phyloP scores from a whole-genome alignment of 2,113 vertebrate species.

The Suncus etruscus region DNA sequence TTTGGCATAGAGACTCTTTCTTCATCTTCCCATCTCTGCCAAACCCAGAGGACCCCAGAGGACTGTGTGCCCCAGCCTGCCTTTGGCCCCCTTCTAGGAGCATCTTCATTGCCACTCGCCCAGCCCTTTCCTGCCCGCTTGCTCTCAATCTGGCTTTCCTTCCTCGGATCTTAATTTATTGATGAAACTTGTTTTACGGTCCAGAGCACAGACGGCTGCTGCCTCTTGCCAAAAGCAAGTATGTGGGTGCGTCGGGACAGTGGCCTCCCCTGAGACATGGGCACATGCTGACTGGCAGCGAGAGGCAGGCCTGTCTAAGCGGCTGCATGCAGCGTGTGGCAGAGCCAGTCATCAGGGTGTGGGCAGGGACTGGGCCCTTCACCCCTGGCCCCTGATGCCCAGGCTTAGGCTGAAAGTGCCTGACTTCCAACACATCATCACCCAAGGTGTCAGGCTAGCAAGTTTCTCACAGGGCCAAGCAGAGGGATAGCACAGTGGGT shows the following conservation, averaged over 20 bases:
- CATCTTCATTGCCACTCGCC: not conserved
- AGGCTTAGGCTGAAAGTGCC: too few relatives aligned
- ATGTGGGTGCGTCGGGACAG: slow-evolving; percentile 39
- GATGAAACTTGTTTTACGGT: slow-evolving; percentile 84
- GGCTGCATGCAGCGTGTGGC: too few relatives aligned
- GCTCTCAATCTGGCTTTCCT: slow-evolving; percentile 69
- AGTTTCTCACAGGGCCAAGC: not conserved
- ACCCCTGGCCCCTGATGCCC: not conserved
- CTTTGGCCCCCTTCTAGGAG: not conserved
- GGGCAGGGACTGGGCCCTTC: not conserved
- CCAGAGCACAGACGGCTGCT: slow-evolving; percentile 72
- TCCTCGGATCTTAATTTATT: slow-evolving; percentile 84
- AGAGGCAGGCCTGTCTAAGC: too few relatives aligned
- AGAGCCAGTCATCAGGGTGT: too few relatives aligned
- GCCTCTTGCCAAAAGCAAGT: slow-evolving; percentile 77
- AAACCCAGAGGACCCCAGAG: too few relatives aligned
- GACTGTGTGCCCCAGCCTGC: accelerated
- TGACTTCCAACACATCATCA: not conserved
- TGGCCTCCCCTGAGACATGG: slow-evolving; percentile 68
- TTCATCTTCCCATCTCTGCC: too few relatives aligned
- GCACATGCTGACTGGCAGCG: not conserved
- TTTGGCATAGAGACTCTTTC: too few relatives aligned
- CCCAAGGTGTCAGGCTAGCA: not conserved
- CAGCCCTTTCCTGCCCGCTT: slow-evolving; percentile 23
- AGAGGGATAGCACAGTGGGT: too few relatives aligned